Conservation (phyloP, 2,888 invertebrate species). For the Pollenia griseotomentosa region DNA sequence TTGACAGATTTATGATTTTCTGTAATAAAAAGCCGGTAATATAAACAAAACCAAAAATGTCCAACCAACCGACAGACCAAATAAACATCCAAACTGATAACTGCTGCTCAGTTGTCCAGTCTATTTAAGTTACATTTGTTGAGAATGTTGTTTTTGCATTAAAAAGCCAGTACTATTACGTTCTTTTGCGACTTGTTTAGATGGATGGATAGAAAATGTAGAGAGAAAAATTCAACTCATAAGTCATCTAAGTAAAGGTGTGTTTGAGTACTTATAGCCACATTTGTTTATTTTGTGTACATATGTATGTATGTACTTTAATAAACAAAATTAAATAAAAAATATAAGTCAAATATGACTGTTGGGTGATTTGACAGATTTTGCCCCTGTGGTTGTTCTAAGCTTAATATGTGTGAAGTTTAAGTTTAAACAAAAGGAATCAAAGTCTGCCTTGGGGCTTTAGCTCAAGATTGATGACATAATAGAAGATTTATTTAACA, state of each 20-base stretch:
- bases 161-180: conserved; percentile 22
- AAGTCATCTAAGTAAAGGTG: conserved; percentile 28
- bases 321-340: conserved; percentile 17
- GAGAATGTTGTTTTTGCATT: conserved; percentile 35
- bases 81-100: conserved; percentile 35
- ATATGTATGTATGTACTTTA: not conserved
- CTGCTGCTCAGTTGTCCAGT: conserved; percentile 60
- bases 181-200: not conserved
- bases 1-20: conserved; percentile 68
- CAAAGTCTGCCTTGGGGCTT: conserved; percentile 14
- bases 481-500: conserved; percentile 4
- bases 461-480: conserved; percentile 33
- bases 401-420: conserved; percentile 51
- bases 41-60: conserved; percentile 65
- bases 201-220: conserved; percentile 9
- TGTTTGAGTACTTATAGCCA: not conserved
- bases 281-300: not conserved
- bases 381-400: conserved; percentile 6
- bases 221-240: conserved; percentile 5
- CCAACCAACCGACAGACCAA: conserved; percentile 31
- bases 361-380: conserved; percentile 42
- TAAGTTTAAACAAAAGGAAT: conserved; percentile 29
- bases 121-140: conserved; percentile 51
- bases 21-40: conserved; percentile 70
- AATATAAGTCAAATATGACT: conserved; percentile 36